phyloP scores from a whole-genome alignment of 2,888 invertebrate species.

The Rhagium mordax region DNA sequence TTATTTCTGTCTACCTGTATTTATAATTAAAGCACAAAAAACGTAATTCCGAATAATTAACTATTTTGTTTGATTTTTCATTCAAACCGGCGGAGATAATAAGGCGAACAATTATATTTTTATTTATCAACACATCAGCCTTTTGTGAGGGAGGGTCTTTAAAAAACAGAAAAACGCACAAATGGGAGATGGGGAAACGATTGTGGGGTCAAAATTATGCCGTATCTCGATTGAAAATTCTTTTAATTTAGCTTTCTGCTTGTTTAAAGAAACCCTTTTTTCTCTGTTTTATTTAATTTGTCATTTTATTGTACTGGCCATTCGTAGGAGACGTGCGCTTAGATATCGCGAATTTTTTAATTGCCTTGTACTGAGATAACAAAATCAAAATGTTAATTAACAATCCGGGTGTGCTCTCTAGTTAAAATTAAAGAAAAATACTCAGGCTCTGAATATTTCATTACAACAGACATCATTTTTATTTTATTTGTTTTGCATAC shows the following conservation, averaged over 20 bases:
- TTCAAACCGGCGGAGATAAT: constrained; percentile 29
- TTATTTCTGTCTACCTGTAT: constrained; percentile 12
- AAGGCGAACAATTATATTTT: constrained; percentile 46
- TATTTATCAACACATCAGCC: constrained; percentile 52
- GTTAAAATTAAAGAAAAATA: constrained; percentile 70
- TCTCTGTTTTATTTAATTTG: constrained; percentile 67
- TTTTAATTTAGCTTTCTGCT: constrained; percentile 67
- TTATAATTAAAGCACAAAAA: constrained; percentile 22
- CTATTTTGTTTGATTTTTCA: constrained; percentile 34
- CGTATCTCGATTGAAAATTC: constrained; percentile 66
- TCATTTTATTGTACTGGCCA: constrained; percentile 67
- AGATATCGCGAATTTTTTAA: constrained; percentile 70
- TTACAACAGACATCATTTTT: constrained; percentile 57
- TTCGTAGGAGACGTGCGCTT: constrained; percentile 61
- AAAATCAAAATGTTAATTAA: constrained; percentile 71
- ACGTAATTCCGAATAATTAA: constrained; percentile 32
- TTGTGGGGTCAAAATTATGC: constrained; percentile 47
- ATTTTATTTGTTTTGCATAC: constrained; percentile 58
- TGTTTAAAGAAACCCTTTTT: constrained; percentile 68
- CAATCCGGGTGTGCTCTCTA: constrained; percentile 68
- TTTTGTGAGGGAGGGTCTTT: constrained; percentile 38
- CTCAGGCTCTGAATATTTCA: constrained; percentile 66
- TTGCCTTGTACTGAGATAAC: constrained; percentile 69
- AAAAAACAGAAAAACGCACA: constrained; percentile 37
- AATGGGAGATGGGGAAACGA: constrained; percentile 40